Base-by-base conservation (phyloP, 2,888 invertebrate genomes). In the Xestia rhomboidea region DNA sequence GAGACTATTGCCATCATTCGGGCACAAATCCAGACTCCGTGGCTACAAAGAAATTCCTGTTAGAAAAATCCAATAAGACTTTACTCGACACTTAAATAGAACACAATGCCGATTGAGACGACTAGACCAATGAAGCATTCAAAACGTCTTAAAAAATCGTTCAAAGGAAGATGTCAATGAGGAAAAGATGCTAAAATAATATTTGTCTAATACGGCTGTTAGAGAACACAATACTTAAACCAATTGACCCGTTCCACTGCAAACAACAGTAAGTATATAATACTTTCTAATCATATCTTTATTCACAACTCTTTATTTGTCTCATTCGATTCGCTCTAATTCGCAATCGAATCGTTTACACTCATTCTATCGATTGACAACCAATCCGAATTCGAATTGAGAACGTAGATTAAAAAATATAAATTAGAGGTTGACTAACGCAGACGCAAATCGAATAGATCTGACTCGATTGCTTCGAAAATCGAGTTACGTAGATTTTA, bases 261-360 rank as follows among this genome's bases (percentile, higher is more conserved):
- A 69, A 80, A 76, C 24, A 81, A 78, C 63, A 75, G 75, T 72
- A 76, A 75, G 75, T 72, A 76, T 69, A 46, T 60, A 62, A 79
- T 27, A 83, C 88, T 89, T 89, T 88, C 88, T 75, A 88, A 77
- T 72, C 68, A 84, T 83, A 81, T 81, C 76, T 77, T 74, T 75
- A 80, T 80, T 72, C 66, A 63, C 67, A 76, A 76, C 67, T 73
- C 64, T 81, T 78, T 83, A 82, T 80, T 84, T 76, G 69, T 73
- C 74, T 84, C 79, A 77, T 83, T 84, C 70, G 79, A 72, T 75
- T 66, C 79, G 86, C 81, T 86, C 89, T 70, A 84, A 73, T 86
- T 88, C 73, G 27, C 76, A 66, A 73, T 64, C 67, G 54, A 83
- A 79, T 82, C 83, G 77, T 76, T 82, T 82, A 77, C 72, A 77